Evolutionary conservation across 2,797 vertebrate species (phyloP), one percentile per base, ranked within the genome.

Genomic region (Fistularia commersonii): DNA sequence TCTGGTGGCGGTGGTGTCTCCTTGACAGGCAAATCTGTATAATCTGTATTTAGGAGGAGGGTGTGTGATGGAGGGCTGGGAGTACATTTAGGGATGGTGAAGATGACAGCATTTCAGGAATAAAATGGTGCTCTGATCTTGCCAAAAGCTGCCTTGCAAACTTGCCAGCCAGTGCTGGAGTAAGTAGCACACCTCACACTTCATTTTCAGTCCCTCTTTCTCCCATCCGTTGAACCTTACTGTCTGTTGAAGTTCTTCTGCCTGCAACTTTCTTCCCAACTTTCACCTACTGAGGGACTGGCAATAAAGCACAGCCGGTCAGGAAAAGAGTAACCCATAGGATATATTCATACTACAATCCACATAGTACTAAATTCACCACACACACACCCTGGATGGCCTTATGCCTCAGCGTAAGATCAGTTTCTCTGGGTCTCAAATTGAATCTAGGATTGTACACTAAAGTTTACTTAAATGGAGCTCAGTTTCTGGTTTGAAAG

Each of bases 401-500:
- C 69, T 57, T 41, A 50, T 6, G 39, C 49, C 58, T 52, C 38
- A 49, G 40, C 50, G 63, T 66, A 69, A 55, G 64, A 79, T 72
- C 64, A 34, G 3, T 71, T 77, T 80, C 64, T 79, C 45, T 54
- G 40, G 44, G 63, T 74, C 62, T 70, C 51, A 73, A 72, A 81
- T 60, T 78, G 64, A 72, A 74, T 52, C 45, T 12, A 8, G 40
- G 48, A 54, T 60, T 49, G 36, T 45, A 58, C 62, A 66, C 52
- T 69, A 73, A 81, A 64, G 69, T 81, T 80, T 74, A 62, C 75
- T 69, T 76, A 80, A 82, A 71, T 57, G 59, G 73, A 86, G 76
- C 77, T 80, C 81, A 77, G 78, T 58, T 71, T 72, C 71, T 72
- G 61, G 72, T 55, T 69, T 74, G 69, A 80, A 79, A 84, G 77